phyloP scores from a whole-genome alignment of 2,797 vertebrate genomes.

The Paedocypris micromegethes region DNA sequence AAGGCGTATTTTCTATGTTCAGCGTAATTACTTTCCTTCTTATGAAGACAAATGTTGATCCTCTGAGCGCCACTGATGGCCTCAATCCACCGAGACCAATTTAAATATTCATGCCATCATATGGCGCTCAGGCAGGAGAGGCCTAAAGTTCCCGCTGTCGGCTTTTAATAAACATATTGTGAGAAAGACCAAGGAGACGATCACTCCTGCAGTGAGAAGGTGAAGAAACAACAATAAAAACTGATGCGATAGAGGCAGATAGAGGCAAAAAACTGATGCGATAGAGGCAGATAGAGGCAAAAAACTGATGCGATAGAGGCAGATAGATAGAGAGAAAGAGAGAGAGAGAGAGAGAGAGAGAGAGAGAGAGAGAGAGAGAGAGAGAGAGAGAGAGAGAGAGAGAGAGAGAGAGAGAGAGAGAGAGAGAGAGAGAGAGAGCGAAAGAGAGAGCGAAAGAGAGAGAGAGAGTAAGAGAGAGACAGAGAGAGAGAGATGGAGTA shows the following conservation, averaged over 20 bases:
- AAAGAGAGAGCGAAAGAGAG: conserved; percentile 18
- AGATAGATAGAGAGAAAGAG: conserved; percentile 6
- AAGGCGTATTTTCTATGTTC: background rate
- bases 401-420: conserved; percentile 3
- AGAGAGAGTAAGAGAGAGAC: conserved; percentile 17
- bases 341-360: background rate
- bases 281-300: too few species aligned
- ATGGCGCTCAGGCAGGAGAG: conserved; percentile 15
- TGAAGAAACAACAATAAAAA: too few species aligned
- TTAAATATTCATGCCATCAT: conserved; percentile 60
- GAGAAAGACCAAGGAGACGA: conserved; percentile 13
- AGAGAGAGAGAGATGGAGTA: conserved; percentile 15
- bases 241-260: too few species aligned
- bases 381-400: conserved; percentile 1
- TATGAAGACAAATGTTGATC: conserved; percentile 42
- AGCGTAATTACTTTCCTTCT: background rate
- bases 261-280: too few species aligned
- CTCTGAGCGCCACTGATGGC: conserved; percentile 45
- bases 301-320: too few species aligned
- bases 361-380: background rate
- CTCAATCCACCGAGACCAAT: conserved; percentile 42
- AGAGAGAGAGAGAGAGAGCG: conserved; percentile 15
- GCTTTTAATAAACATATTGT: conserved; percentile 44
- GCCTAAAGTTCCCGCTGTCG: conserved; percentile 19
- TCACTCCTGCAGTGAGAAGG: background rate